phyloP scores from a whole-genome alignment of 2,888 invertebrate species.

The Xanthorhoe spadicearia region DNA sequence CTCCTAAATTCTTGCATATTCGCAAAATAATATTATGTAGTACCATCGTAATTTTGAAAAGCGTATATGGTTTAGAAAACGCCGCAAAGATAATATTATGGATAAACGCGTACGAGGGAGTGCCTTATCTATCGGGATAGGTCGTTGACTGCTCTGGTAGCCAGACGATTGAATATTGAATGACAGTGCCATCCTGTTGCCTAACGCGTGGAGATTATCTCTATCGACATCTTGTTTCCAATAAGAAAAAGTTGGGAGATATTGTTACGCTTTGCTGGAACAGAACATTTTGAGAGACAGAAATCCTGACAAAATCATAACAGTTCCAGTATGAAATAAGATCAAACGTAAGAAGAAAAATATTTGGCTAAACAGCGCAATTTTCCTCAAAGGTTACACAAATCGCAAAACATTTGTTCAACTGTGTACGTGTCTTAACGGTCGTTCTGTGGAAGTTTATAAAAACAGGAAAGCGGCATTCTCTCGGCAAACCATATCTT shows the following conservation, averaged over 20 bases:
- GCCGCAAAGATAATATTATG: slow-evolving; percentile 43
- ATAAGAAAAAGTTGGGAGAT: slow-evolving; percentile 3
- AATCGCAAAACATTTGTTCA: slow-evolving; percentile 27
- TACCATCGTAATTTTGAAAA: background rate
- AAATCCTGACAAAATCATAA: background rate
- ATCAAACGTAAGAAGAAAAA: slow-evolving; percentile 12
- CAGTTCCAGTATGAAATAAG: background rate
- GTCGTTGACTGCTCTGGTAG: slow-evolving; percentile 55
- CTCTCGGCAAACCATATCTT: slow-evolving; percentile 20
- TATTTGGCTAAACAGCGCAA: slow-evolving; percentile 8
- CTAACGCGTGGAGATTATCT: slow-evolving; percentile 35
- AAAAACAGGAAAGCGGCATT: slow-evolving; percentile 27
- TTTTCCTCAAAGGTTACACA: slow-evolving; percentile 26
- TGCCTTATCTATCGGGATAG: slow-evolving; percentile 58
- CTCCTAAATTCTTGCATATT: too few relatives aligned
- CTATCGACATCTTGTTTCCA: slow-evolving; percentile 33
- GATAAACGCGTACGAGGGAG: slow-evolving; percentile 53
- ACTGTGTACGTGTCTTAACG: slow-evolving; percentile 15
- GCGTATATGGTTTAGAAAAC: slow-evolving; percentile 28
- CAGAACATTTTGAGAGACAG: slow-evolving; percentile 3
- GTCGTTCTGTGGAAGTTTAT: slow-evolving; percentile 17
- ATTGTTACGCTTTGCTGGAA: background rate
- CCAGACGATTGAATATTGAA: slow-evolving; percentile 51
- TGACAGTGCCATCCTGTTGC: slow-evolving; percentile 44
- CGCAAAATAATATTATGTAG: too few relatives aligned